A percentile compares a stretch with the other conserved stretches of the same genome.
Conservation (phyloP, 2,888 invertebrate species). For the Dromius quadrimaculatus region DNA sequence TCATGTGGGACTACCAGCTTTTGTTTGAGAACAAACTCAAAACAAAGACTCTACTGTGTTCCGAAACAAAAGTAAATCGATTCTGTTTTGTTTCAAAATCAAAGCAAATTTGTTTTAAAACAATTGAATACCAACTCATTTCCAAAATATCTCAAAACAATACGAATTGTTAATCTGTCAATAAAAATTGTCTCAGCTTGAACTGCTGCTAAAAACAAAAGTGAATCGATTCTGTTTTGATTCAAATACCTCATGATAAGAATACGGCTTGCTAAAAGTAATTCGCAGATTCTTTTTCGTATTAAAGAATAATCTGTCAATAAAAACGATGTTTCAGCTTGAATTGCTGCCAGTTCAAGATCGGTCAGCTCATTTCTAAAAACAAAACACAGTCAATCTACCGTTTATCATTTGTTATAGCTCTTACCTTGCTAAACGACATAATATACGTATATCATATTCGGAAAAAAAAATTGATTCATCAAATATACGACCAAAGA, state of each 20-base stretch:
- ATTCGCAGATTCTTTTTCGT: slow-evolving; percentile 35
- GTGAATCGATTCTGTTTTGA: too few relatives aligned
- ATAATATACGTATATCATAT: slow-evolving; percentile 1
- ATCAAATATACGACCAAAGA: slow-evolving; percentile 21
- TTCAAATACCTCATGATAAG: slow-evolving; percentile 21
- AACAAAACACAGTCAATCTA: not conserved
- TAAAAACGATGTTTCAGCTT: slow-evolving; percentile 11
- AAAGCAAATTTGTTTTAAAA: too few relatives aligned
- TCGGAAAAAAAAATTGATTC: slow-evolving; percentile 29
- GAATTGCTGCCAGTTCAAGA: slow-evolving; percentile 35
- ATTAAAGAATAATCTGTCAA: slow-evolving; percentile 28
- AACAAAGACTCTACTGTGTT: not conserved
- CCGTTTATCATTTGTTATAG: not conserved
- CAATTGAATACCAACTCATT: too few relatives aligned
- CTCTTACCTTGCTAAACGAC: slow-evolving; percentile 24
- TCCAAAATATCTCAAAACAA: too few relatives aligned
- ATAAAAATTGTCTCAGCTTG: too few relatives aligned
- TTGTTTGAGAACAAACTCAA: too few relatives aligned
- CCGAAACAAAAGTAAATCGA: too few relatives aligned
- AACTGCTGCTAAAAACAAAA: too few relatives aligned
- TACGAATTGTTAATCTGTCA: too few relatives aligned
- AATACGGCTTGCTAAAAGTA: slow-evolving; percentile 12
- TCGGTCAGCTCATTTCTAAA: slow-evolving; percentile 23
- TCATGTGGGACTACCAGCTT: too few relatives aligned
- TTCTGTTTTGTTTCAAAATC: too few relatives aligned